A percentile compares a stretch with the other conserved stretches of the same genome.
Conservation (phyloP, 2,113 vertebrate genomes). For the Anarhynchus alexandrinus region DNA sequence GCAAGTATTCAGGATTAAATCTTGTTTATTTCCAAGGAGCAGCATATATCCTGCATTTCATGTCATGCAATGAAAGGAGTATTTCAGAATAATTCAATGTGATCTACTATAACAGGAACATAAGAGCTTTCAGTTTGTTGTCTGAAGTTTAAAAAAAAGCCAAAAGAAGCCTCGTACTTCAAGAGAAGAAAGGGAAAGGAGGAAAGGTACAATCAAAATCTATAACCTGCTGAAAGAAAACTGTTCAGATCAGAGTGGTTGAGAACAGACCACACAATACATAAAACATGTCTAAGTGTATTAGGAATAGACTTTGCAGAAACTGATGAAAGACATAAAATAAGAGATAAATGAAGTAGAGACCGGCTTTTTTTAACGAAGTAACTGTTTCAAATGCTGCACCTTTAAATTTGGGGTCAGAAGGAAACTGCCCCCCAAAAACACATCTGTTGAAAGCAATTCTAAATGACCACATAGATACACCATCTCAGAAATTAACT, state of each 20-base stretch:
- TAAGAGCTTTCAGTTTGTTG: not conserved
- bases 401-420: not conserved
- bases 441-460: not conserved
- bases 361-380: not conserved
- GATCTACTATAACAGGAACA: not conserved
- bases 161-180: not conserved
- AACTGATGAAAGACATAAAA: not conserved
- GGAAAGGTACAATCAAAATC: not conserved
- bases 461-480: not conserved
- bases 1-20: conserved; percentile 8
- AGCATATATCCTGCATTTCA: conserved; percentile 18
- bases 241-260: not conserved
- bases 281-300: not conserved
- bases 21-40: conserved; percentile 14
- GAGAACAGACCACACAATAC: not conserved
- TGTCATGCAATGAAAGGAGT: not conserved
- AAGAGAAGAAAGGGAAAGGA: not conserved
- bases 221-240: not conserved
- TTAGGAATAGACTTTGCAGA: not conserved
- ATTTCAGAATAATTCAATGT: not conserved
- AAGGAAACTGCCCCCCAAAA: not conserved
- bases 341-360: not conserved
- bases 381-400: not conserved
- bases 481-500: not conserved
- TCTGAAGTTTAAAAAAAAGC: not conserved